phyloP scores from a whole-genome alignment of 2,113 vertebrate genomes.

The Elephas maximus region DNA sequence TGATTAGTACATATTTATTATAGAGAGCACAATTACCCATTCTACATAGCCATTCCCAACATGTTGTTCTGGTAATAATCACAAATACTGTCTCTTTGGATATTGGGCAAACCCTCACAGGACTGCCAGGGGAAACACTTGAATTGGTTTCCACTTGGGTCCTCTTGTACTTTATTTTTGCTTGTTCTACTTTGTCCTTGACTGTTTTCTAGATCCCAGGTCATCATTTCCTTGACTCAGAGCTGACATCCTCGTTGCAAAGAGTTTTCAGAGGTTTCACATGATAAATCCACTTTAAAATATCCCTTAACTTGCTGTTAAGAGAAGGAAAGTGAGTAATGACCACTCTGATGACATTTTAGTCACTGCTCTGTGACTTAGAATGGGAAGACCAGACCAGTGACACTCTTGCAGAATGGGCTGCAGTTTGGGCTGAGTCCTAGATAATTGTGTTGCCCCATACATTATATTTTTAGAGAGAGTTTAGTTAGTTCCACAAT shows the following conservation, averaged over 20 bases:
- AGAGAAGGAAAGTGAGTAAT: background rate
- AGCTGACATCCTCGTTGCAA: background rate
- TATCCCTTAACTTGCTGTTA: background rate
- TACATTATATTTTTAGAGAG: background rate
- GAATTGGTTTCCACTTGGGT: background rate
- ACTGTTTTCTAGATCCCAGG: background rate
- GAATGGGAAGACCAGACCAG: background rate
- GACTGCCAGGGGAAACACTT: background rate
- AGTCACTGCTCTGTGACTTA: background rate
- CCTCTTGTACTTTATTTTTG: background rate
- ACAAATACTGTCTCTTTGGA: background rate
- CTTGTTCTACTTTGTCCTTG: background rate
- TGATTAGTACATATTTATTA: background rate
- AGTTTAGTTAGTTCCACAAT: background rate
- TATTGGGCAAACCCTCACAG: background rate
- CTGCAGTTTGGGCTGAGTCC: background rate
- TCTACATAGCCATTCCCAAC: background rate
- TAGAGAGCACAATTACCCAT: background rate
- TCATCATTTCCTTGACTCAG: background rate
- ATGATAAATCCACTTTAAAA: background rate
- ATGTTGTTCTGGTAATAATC: background rate
- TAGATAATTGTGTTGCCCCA: background rate
- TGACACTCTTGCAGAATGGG: background rate
- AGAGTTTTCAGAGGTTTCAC: background rate
- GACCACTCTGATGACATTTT: background rate